Conservation (phyloP, 1,140 invertebrate species). For the Eufriesea mexicana region DNA sequence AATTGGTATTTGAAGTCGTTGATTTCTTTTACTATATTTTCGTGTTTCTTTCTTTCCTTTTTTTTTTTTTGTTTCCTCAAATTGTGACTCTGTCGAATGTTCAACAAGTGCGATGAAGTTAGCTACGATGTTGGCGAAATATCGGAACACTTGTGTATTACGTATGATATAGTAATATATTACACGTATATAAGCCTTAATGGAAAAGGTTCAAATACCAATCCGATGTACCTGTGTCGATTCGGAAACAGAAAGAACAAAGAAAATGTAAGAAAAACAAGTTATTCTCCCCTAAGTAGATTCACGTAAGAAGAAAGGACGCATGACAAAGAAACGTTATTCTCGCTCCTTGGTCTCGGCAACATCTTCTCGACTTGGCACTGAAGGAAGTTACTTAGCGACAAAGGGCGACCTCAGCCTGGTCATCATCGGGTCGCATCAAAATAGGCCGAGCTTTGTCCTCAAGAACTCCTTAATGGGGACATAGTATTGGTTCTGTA, state of each 20-base stretch:
- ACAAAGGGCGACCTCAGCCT: constrained; percentile 57
- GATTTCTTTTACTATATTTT: neutral
- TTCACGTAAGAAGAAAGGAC: neutral
- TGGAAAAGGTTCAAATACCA: neutral
- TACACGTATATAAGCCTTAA: neutral
- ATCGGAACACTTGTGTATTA: too few species aligned
- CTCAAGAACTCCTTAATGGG: constrained; percentile 90
- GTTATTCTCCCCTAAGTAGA: neutral
- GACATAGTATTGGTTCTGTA: constrained; percentile 91
- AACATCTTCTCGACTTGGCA: constrained; percentile 62
- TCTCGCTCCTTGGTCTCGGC: constrained; percentile 23
- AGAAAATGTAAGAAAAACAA: neutral
- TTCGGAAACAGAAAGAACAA: neutral
- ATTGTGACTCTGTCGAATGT: too few species aligned
- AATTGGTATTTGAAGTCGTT: neutral
- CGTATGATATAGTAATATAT: neutral
- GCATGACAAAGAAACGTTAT: neutral
- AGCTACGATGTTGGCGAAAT: too few species aligned
- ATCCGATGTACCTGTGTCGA: neutral
- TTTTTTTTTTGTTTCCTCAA: too few species aligned
- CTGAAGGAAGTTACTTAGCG: constrained; percentile 62
- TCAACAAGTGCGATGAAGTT: too few species aligned
- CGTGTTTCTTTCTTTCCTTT: too few species aligned
- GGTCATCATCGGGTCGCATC: constrained; percentile 72
- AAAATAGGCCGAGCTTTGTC: constrained; percentile 81